Conservation (phyloP, 2,113 vertebrate species). For the Polypterus senegalus region DNA sequence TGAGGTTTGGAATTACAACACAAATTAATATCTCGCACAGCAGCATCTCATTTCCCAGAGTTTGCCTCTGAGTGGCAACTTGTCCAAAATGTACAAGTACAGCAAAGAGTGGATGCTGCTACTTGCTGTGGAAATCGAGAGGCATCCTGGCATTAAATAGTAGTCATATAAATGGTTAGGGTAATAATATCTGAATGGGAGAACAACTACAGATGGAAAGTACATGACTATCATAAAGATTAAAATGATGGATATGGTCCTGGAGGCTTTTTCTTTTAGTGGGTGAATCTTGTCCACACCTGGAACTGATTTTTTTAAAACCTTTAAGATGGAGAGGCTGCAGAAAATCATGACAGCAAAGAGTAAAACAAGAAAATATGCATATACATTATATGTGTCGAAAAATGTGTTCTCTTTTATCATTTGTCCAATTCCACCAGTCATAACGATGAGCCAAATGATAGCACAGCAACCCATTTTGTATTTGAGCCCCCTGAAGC, state of each 20-base stretch:
- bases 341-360: slow-evolving; percentile 52
- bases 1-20: no score
- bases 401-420: no score
- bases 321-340: slow-evolving; percentile 50
- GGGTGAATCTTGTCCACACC: slow-evolving; percentile 53
- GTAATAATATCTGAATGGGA: slow-evolving; percentile 46
- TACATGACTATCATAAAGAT: slow-evolving; percentile 44
- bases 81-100: slow-evolving; percentile 47
- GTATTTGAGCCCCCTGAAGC: slow-evolving; percentile 35
- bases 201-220: slow-evolving; percentile 40
- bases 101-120: slow-evolving; percentile 50
- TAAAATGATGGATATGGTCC: slow-evolving; percentile 42
- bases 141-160: slow-evolving; percentile 37
- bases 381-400: no score
- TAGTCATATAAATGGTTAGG: slow-evolving; percentile 26
- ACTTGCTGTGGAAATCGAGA: slow-evolving; percentile 53
- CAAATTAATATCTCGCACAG: no score
- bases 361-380: slow-evolving; percentile 35
- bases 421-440: not conserved
- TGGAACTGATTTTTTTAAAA: slow-evolving; percentile 35
- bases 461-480: slow-evolving; percentile 23
- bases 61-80: slow-evolving; percentile 11
- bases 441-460: slow-evolving; percentile 37
- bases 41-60: no score
- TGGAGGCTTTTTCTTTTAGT: slow-evolving; percentile 48